Evolutionary conservation across 2,888 invertebrate species (phyloP).

Genomic region (Subacronicta megacephala): DNA sequence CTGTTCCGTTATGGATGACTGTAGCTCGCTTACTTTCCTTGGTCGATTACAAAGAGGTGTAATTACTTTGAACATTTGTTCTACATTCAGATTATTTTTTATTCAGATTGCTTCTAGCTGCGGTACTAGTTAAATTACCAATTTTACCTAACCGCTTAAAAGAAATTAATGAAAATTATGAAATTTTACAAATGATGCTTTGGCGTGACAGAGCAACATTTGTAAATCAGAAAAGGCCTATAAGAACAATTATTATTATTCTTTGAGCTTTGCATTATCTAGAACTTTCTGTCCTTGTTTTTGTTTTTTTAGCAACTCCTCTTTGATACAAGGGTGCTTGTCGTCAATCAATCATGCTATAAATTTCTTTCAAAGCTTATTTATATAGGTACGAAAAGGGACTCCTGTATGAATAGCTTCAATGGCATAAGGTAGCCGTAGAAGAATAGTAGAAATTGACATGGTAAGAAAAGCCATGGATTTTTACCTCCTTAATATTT

Average conservation of each 20-base stretch:
- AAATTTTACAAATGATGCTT: background rate
- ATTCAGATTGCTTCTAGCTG: conserved; percentile 25
- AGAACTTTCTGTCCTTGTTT: conserved; percentile 5
- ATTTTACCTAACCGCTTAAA: background rate
- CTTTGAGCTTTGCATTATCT: background rate
- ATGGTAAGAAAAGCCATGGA: no score
- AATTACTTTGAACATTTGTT: conserved; percentile 52
- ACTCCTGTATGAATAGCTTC: conserved; percentile 47
- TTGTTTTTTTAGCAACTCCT: conserved; percentile 28
- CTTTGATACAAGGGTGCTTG: conserved; percentile 59
- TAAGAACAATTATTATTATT: background rate
- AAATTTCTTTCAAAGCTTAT: conserved; percentile 76
- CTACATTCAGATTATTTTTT: conserved; percentile 41
- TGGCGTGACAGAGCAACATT: background rate
- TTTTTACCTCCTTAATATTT: no score
- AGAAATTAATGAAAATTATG: background rate
- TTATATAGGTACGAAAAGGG: conserved; percentile 72
- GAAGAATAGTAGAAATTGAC: conserved; percentile 1
- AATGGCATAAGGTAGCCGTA: conserved; percentile 23
- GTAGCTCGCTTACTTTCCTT: conserved; percentile 65
- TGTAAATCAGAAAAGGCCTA: background rate
- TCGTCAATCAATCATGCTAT: conserved; percentile 79
- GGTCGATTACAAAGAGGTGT: conserved; percentile 66
- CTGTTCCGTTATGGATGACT: conserved; percentile 69
- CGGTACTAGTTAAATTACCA: background rate